Base-by-base conservation (phyloP, 2,888 invertebrate species). In the Drosophila nigricruria region DNA sequence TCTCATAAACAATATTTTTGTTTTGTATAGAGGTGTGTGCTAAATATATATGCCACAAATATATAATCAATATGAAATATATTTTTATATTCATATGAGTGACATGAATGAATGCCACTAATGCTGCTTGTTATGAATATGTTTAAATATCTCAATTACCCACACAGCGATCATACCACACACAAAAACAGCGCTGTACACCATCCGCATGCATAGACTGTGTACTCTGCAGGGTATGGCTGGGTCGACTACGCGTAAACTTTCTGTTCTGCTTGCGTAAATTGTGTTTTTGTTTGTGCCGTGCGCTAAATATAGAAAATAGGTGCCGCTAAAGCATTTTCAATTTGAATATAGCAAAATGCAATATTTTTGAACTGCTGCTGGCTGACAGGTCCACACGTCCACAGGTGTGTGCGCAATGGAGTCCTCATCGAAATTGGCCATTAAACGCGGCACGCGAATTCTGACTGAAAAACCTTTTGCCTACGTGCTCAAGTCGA, bases 401-500 rank as follows among this genome's bases (percentile, higher is more conserved):
- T 40, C 12, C 6, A 27, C 50, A 53, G 49, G 25, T 56, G 64
- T 38, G 53, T 2, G 12, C 62, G 73, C 34, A 65, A 77, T 79
- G 77, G 69, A 64, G 53, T 38, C 66, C 18, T 36, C 50, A 8
- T 40, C 45, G 14, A 27, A 38, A 4, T 20, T 49, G 38, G n/a
- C 12, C 20, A 72, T 89, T 1, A 87, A 81, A 40, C 86, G 94
- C 30, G 97, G 97, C 27, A 95, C 95, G 83, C 93, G 96, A 32
- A 94, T 97, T 66, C 92, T 96, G 50, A 94, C 94, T 42, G 96
- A 96, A 87, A 94, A 96, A 84, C 97, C 97, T 0, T 97, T 97
- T 92, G 95, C 94, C 1, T 96, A 94, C 92, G 95, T 95, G 43
- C 92, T 97, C 4, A 95, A 95, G 74, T 95, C 96, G 0, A 95